Percentiles rank a stretch among this genome's conserved stretches.
These are phyloP conservation scores for Mystacides longicornis DNA, from an alignment of 2,888 invertebrate genomes.

Conservation along the genomic window DNA sequence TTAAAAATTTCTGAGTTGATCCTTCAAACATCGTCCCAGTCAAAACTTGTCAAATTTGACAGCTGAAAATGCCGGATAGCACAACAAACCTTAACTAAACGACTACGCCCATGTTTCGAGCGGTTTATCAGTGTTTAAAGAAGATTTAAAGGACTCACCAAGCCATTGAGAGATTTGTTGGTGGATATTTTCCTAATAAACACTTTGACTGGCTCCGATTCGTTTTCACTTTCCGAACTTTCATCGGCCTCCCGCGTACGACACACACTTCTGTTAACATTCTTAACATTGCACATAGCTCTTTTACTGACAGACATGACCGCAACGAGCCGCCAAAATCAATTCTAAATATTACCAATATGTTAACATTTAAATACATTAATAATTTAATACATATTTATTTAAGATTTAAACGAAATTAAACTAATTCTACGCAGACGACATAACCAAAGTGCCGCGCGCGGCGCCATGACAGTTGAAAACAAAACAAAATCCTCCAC, in stretches of 20 bases:
- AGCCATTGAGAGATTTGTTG: constrained; percentile 71
- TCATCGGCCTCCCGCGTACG: constrained; percentile 36
- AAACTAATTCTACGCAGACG: constrained; percentile 28
- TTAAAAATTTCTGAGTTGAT: no score
- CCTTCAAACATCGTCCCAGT: no score
- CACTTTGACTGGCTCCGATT: constrained; percentile 68
- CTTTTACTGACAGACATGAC: neutral
- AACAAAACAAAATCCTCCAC: constrained; percentile 49
- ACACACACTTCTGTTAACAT: neutral
- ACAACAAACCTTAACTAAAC: no score
- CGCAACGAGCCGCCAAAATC: neutral
- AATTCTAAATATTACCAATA: neutral
- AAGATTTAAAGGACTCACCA: constrained; percentile 50
- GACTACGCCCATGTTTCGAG: neutral
- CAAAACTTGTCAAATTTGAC: neutral
- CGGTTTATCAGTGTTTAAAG: neutral
- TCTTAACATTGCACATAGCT: neutral
- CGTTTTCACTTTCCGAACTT: constrained; percentile 73
- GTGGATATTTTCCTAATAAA: constrained; percentile 76
- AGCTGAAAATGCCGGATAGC: neutral
- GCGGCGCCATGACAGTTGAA: constrained; percentile 48
- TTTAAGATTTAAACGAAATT: neutral
- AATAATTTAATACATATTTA: neutral
- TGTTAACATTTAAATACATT: neutral
- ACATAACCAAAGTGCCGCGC: constrained; percentile 29